Evolutionary conservation across 1,140 invertebrate species (phyloP).

Genomic region (Drosophila eugracilis): DNA sequence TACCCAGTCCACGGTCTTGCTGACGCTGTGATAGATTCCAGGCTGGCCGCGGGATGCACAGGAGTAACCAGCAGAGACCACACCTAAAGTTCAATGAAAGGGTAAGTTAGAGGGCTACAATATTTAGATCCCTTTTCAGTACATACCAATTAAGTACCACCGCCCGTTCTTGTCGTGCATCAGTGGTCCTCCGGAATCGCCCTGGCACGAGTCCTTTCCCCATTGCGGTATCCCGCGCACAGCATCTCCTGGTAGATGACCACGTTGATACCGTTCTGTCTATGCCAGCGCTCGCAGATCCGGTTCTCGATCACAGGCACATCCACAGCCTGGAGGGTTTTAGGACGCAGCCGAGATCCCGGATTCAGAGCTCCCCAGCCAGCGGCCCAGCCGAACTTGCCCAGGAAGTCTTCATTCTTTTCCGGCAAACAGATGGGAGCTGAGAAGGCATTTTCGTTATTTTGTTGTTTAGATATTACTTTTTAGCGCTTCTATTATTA

Average conservation of each 20-base stretch:
- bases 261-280: slow-evolving; percentile 94
- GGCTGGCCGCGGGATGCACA: slow-evolving; percentile 96
- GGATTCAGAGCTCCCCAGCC: slow-evolving; percentile 96
- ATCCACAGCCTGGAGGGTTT: slow-evolving; percentile 96
- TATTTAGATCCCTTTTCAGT: rapidly evolving
- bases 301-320: slow-evolving; percentile 96
- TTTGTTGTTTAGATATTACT: neutral
- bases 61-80: slow-evolving; percentile 96
- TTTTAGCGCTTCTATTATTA: no score
- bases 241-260: slow-evolving; percentile 98
- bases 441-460: slow-evolving; percentile 82
- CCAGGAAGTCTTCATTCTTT: slow-evolving; percentile 94
- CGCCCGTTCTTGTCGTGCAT: slow-evolving; percentile 94
- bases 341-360: slow-evolving; percentile 94
- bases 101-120: no score
- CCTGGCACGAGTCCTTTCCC: slow-evolving; percentile 92
- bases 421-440: slow-evolving; percentile 96
- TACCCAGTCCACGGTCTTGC: slow-evolving; percentile 97
- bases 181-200: slow-evolving; percentile 94
- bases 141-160: slow-evolving; percentile 92
- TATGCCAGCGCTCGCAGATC: slow-evolving; percentile 92
- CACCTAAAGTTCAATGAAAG: no score
- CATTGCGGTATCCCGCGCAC: slow-evolving; percentile 96
- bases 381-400: slow-evolving; percentile 95
- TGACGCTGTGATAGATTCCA: slow-evolving; percentile 97